A percentile compares a stretch with the other conserved stretches of the same genome.
Evolutionary conservation across 2,797 vertebrate genomes (phyloP).

Genomic region (Emydoidea blandingii): DNA sequence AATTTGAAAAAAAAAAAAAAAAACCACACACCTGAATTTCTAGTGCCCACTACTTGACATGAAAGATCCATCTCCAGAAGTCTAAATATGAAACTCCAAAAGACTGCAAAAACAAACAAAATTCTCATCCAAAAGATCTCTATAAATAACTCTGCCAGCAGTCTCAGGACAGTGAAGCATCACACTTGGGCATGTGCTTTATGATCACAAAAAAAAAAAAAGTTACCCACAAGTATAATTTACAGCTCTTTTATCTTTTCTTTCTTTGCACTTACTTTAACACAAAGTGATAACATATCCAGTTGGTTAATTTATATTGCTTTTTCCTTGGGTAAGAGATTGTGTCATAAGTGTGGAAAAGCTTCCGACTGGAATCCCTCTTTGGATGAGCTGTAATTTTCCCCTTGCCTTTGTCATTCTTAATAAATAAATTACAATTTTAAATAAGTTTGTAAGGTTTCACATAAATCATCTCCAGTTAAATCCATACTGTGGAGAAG

Average conservation of each 20-base stretch:
- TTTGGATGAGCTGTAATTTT: background rate
- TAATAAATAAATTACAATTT: background rate
- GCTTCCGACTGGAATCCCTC: background rate
- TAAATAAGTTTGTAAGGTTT: background rate
- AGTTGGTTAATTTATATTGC: background rate
- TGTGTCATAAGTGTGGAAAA: background rate
- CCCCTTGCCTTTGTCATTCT: background rate
- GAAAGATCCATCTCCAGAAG: conserved; percentile 7
- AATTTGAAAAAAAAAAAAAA: background rate
- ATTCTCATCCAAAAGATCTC: background rate
- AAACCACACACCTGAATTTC: background rate
- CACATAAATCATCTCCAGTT: background rate
- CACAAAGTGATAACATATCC: accelerated
- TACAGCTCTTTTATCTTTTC: background rate
- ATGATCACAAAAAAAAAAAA: background rate
- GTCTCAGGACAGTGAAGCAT: background rate
- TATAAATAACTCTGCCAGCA: conserved; percentile 11
- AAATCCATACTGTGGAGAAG: background rate
- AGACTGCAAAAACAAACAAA: background rate
- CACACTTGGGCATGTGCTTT: background rate
- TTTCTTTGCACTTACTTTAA: background rate
- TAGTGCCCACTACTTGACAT: background rate
- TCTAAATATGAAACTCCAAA: background rate
- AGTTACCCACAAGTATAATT: background rate
- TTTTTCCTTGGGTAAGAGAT: background rate